Percentiles rank a stretch among this genome's conserved stretches.
Conservation (phyloP, 2,797 vertebrate genomes). For the Amphiprion clarkii region DNA sequence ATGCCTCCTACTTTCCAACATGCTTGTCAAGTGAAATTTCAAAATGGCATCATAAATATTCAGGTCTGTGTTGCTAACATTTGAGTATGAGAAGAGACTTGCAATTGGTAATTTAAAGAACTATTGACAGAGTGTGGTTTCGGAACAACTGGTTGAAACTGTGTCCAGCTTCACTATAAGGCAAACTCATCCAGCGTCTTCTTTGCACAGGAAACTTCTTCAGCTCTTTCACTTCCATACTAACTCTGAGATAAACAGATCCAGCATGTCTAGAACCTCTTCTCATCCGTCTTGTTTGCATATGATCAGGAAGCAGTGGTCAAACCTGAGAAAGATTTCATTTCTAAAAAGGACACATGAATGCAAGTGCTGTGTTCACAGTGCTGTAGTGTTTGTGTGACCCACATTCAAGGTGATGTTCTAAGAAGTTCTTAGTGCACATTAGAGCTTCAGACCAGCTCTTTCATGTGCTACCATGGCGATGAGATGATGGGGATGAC, state of each 20-base stretch:
- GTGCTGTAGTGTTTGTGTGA: background rate
- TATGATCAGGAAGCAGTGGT: background rate
- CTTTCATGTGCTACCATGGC: conserved; percentile 62
- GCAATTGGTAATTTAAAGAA: background rate
- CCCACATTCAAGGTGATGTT: conserved; percentile 3
- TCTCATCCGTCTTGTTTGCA: background rate
- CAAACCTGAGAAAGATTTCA: background rate
- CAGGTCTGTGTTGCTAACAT: background rate
- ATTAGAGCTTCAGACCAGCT: conserved; percentile 24
- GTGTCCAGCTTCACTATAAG: background rate
- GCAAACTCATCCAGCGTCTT: background rate
- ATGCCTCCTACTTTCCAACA: background rate
- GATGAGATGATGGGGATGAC: conserved; percentile 42
- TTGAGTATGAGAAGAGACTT: background rate
- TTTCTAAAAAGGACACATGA: background rate
- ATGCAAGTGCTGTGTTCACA: conserved; percentile 4
- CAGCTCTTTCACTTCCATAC: background rate
- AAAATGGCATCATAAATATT: background rate
- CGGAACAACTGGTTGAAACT: background rate
- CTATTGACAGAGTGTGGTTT: background rate
- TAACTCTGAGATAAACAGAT: background rate
- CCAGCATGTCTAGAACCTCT: background rate
- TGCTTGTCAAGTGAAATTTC: background rate
- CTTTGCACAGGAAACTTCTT: background rate
- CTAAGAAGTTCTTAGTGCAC: conserved; percentile 25